These are phyloP conservation scores for Xanthorhoe spadicearia DNA, from an alignment of 2,888 invertebrate genomes.

Conservation along the genomic window DNA sequence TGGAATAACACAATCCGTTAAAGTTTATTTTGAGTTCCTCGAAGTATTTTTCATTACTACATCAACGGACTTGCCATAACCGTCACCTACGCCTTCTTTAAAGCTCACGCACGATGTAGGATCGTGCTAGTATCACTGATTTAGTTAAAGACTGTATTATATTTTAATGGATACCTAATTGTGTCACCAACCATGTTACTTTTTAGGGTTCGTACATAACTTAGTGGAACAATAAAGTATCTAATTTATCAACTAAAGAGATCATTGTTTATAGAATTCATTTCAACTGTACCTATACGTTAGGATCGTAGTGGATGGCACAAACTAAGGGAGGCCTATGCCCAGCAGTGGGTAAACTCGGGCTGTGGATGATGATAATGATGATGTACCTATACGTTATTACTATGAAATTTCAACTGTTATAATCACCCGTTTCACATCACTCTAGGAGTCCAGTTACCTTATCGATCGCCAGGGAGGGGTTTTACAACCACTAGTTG, in stretches of 20 bases:
- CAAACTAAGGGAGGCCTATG: too few species aligned
- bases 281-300: too few species aligned
- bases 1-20: conserved; percentile 18
- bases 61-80: conserved; percentile 39
- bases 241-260: too few species aligned
- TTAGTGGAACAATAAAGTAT: too few species aligned
- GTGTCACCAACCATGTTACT: too few species aligned
- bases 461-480: conserved; percentile 29
- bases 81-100: conserved; percentile 41
- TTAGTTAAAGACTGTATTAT: not conserved
- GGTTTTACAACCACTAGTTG: conserved; percentile 35
- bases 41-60: conserved; percentile 43
- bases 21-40: conserved; percentile 40
- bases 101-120: conserved; percentile 19
- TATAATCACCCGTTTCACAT: conserved; percentile 2
- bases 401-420: not conserved
- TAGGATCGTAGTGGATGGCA: too few species aligned
- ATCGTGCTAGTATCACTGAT: conserved; percentile 9
- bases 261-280: too few species aligned
- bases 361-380: too few species aligned
- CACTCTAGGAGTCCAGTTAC: conserved; percentile 18
- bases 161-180: too few species aligned
- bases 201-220: too few species aligned
- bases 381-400: not conserved
- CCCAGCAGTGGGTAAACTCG: too few species aligned